A percentile compares a stretch with the other conserved stretches of the same genome.
Evolutionary conservation across 2,797 vertebrate genomes (phyloP).

Genomic region (Myotis findleyi): DNA sequence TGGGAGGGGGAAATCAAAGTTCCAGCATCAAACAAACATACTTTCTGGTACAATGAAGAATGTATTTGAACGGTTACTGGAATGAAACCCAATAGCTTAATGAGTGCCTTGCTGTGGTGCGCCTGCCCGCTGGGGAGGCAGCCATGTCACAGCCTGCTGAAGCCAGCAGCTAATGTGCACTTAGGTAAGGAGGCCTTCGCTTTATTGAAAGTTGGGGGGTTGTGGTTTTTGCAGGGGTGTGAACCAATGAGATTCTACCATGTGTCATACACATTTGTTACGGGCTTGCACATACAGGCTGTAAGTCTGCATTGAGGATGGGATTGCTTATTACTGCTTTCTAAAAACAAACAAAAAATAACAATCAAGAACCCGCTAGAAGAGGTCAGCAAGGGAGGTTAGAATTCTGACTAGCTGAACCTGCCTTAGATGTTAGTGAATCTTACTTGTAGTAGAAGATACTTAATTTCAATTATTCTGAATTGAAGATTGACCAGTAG

Average conservation of each 20-base stretch:
- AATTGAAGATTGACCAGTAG: conserved; percentile 20
- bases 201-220: conserved; percentile 60
- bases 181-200: conserved; percentile 75
- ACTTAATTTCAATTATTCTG: not conserved
- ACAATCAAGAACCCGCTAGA: not conserved
- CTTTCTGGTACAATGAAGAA: conserved; percentile 83
- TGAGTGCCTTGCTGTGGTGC: conserved; percentile 75
- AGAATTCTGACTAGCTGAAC: not conserved
- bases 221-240: conserved; percentile 73
- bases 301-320: not conserved
- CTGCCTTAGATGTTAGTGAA: conserved; percentile 3
- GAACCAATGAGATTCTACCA: conserved; percentile 67
- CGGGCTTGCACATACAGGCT: not conserved
- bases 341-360: not conserved
- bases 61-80: conserved; percentile 82
- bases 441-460: not conserved
- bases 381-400: not conserved
- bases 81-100: conserved; percentile 83
- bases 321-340: conserved; percentile 16
- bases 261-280: conserved; percentile 43
- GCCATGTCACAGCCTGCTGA: conserved; percentile 62
- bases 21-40: conserved; percentile 80
- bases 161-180: conserved; percentile 79
- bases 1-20: conserved; percentile 60
- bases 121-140: conserved; percentile 66